Base-by-base conservation (phyloP, 2,888 invertebrate genomes). In the Drosophila glabriapex region DNA sequence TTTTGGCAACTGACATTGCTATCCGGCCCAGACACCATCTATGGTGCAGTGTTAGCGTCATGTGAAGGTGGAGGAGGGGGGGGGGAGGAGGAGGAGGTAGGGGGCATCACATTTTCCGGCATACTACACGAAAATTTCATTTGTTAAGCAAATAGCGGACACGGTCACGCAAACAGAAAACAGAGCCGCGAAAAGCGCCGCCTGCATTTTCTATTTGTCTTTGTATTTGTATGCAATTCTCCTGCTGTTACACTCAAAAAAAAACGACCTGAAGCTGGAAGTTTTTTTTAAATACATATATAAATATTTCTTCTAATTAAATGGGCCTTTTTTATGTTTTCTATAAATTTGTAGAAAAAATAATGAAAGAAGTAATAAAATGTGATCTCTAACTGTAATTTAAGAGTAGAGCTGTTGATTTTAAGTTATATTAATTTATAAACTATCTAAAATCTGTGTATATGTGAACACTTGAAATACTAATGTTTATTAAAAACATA, bases 141-240 rank as follows among this genome's bases (percentile, higher is more conserved):
- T 87, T 87, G 87, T 89, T 87, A 83, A 86, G 87, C 84, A 87
- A 87, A 87, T 86, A 86, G 49, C 70, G 72, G 83, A 76, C 76
- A 67, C 72, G 68, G 72, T 71, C 76, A 79, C 68, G 73, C 72
- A 68, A 78, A 77, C 71, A 56, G 39, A 37, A 25, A 29, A n/a
- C n/a, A 66, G 46, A 68, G 54, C 52, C 65, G 67, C 63, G 67
- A 49, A 70, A 31, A 70, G 62, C 50, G 59, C 70, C 33, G 53
- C 68, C 33, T 65, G 66, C 70, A 78, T 82, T 73, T 74, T 68
- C 4, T 25, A 35, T 54, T 35, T 54, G 54, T 35, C 22, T 35
- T 3, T 35, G 55, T 14, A 16, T 46, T 46, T 25, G 67, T 71
- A 69, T 82, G 88, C 71, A 72, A 62, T 66, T 68, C 71, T 39